These are phyloP conservation scores for Nicator chloris DNA, from an alignment of 2,113 vertebrate genomes.

Conservation along the genomic window DNA sequence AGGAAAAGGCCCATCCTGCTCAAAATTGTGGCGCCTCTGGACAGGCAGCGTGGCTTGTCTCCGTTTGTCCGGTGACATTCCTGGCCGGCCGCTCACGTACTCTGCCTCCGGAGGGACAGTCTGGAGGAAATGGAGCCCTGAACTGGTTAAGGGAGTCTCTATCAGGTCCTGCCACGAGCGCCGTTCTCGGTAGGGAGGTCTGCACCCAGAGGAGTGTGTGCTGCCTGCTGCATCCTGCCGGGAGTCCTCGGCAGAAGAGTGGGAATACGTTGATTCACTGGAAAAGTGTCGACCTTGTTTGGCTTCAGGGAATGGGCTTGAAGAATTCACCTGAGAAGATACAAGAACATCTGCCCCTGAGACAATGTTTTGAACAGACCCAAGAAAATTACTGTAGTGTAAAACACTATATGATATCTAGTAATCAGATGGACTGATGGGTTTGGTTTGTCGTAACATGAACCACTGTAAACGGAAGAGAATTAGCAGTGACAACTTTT, in stretches of 20 bases:
- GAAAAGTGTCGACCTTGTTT: conserved; percentile 83
- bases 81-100: conserved; percentile 48
- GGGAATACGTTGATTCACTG: conserved; percentile 86
- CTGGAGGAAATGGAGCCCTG: conserved; percentile 89
- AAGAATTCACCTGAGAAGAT: conserved; percentile 81
- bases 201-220: conserved; percentile 76
- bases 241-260: conserved; percentile 82
- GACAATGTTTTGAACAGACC: neutral
- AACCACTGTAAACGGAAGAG: neutral
- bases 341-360: neutral
- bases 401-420: neutral
- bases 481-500: neutral
- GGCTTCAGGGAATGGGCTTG: conserved; percentile 86
- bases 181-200: conserved; percentile 79
- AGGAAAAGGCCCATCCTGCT: conserved; percentile 88
- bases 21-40: conserved; percentile 76
- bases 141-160: conserved; percentile 81
- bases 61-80: conserved; percentile 79
- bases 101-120: conserved; percentile 75
- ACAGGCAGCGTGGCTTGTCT: conserved; percentile 82
- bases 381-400: neutral
- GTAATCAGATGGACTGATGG: neutral
- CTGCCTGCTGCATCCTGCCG: conserved; percentile 63
- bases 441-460: neutral
- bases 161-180: conserved; percentile 88